Conservation (phyloP, 2,797 vertebrate species). For the Eleutherodactylus coqui region DNA sequence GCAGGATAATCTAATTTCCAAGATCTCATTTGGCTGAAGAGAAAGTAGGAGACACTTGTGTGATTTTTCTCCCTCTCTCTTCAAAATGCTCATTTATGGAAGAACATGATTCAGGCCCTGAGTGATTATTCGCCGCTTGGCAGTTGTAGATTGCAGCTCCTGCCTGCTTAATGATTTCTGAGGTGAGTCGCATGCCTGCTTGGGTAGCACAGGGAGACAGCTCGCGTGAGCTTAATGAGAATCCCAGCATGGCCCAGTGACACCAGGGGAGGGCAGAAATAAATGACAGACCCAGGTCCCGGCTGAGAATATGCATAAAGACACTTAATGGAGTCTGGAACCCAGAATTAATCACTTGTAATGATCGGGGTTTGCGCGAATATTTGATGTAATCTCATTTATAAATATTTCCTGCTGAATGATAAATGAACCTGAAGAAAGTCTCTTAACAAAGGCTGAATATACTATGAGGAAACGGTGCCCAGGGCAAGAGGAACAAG, state of each 20-base stretch:
- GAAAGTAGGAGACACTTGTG: constrained; percentile 29
- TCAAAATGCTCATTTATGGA: constrained; percentile 72
- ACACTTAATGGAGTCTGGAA: constrained; percentile 69
- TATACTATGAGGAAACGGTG: constrained; percentile 60
- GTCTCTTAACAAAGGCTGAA: constrained; percentile 66
- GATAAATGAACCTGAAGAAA: constrained; percentile 65
- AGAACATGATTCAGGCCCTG: constrained; percentile 68
- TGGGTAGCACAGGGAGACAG: constrained; percentile 78
- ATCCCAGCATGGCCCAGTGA: constrained; percentile 72
- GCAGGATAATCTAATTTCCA: constrained; percentile 45
- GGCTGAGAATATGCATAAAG: constrained; percentile 69
- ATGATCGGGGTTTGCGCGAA: constrained; percentile 70
- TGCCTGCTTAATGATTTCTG: constrained; percentile 81
- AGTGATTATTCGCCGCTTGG: constrained; percentile 74
- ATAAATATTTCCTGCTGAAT: constrained; percentile 70
- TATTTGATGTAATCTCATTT: constrained; percentile 75
- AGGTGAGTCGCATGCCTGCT: constrained; percentile 80
- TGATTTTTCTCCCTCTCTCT: constrained; percentile 42
- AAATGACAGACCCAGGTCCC: constrained; percentile 70
- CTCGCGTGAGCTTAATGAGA: constrained; percentile 85
- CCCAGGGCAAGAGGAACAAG: neutral
- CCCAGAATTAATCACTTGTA: constrained; percentile 74
- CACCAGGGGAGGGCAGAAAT: constrained; percentile 65
- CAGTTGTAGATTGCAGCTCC: constrained; percentile 80
- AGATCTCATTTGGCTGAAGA: constrained; percentile 39